phyloP scores from a whole-genome alignment of 2,797 vertebrate genomes.

The Ptychobarbus kaznakovi region DNA sequence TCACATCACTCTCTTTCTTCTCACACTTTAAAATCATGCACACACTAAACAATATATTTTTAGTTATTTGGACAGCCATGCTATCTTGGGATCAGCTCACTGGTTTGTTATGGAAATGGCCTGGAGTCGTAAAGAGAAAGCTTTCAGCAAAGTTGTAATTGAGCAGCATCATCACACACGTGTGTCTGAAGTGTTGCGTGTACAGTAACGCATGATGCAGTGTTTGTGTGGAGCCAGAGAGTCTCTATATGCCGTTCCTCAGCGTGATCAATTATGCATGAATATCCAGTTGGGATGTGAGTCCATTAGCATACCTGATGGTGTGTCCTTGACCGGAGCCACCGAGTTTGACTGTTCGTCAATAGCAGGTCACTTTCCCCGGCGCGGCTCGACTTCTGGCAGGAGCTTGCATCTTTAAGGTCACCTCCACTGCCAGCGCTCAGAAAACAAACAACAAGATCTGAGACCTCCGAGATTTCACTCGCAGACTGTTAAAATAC shows the following conservation, averaged over 20 bases:
- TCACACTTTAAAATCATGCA: too few species aligned
- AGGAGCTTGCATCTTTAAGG: conserved; percentile 55
- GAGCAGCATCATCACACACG: neutral
- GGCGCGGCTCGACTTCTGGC: conserved; percentile 55
- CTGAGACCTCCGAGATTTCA: conserved; percentile 68
- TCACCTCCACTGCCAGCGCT: conserved; percentile 53
- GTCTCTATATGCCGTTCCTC: conserved; percentile 63
- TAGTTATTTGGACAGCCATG: neutral
- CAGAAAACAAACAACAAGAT: conserved; percentile 56
- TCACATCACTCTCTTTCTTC: too few species aligned
- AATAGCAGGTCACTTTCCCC: conserved; percentile 82
- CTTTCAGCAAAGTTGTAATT: neutral
- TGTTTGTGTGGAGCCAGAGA: conserved; percentile 71
- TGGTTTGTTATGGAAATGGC: neutral
- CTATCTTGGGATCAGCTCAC: neutral
- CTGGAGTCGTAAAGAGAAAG: neutral
- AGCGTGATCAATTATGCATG: conserved; percentile 80
- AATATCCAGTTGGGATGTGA: conserved; percentile 77
- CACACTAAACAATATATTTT: too few species aligned
- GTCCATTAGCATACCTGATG: conserved; percentile 84
- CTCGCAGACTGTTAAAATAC: conserved; percentile 76
- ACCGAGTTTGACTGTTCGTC: conserved; percentile 79
- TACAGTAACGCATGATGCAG: conserved; percentile 55
- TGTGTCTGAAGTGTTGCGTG: conserved; percentile 72
- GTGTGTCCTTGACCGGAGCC: conserved; percentile 77